Percentiles rank a stretch among this genome's conserved stretches.
Conservation (phyloP, 2,113 vertebrate genomes). For the Halcyon malimbica region DNA sequence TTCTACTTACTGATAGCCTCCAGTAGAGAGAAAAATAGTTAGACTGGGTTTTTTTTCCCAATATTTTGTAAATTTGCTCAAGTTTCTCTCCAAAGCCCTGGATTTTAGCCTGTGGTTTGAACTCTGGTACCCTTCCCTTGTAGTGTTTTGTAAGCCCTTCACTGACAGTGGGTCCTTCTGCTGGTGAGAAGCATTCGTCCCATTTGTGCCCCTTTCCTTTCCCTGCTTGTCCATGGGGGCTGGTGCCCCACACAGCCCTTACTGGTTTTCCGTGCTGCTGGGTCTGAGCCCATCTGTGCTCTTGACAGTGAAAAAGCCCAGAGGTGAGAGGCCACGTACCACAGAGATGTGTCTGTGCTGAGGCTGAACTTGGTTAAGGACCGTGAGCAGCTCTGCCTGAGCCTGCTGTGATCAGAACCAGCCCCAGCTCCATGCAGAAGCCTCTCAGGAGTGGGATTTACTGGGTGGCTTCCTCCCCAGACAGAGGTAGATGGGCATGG, state of each 20-base stretch:
- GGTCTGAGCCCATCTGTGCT: not conserved
- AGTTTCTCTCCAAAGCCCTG: not conserved
- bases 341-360: not conserved
- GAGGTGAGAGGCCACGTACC: accelerated
- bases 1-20: not conserved
- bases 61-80: not conserved
- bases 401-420: not conserved
- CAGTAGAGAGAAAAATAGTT: not conserved
- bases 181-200: not conserved
- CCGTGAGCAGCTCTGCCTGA: not conserved
- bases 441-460: not conserved
- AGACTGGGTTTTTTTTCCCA: not conserved
- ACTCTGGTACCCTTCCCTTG: not conserved
- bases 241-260: not conserved
- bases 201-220: not conserved
- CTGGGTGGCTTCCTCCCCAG: not conserved
- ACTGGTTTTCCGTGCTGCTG: not conserved
- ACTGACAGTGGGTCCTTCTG: not conserved
- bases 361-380: not conserved
- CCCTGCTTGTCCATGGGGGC: accelerated
- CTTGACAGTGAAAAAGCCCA: not conserved
- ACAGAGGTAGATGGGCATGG: accelerated
- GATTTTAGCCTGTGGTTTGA: not conserved
- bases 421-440: not conserved
- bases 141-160: not conserved